These are phyloP conservation scores for human (Homo sapiens) DNA, from an alignment of 2,113 vertebrate genomes.

Conservation along the genomic window GRCh38 chr19:28638001-28638500, in stretches of 20 bases:
- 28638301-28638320: background rate
- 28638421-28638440: background rate
- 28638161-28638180: constrained; percentile 38
- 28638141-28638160: constrained; percentile 53
- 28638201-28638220: constrained; percentile 19
- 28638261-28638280: background rate
- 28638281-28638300: background rate
- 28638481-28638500: background rate
- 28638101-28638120: background rate
- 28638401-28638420: background rate
- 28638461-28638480: background rate
- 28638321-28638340: background rate
- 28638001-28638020: background rate
- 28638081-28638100: constrained; percentile 33
- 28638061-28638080: constrained; percentile 27
- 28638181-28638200: background rate
- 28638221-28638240: constrained; percentile 52
- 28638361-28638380: background rate
- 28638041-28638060: background rate
- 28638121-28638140: background rate
- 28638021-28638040: background rate
- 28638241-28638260: constrained; percentile 32
- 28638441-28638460: background rate
- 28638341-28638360: background rate
- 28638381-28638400: background rate